Evolutionary conservation across 2,888 invertebrate genomes (phyloP), one percentile per base, ranked within the genome.

Genomic region (Cephus runcator): DNA sequence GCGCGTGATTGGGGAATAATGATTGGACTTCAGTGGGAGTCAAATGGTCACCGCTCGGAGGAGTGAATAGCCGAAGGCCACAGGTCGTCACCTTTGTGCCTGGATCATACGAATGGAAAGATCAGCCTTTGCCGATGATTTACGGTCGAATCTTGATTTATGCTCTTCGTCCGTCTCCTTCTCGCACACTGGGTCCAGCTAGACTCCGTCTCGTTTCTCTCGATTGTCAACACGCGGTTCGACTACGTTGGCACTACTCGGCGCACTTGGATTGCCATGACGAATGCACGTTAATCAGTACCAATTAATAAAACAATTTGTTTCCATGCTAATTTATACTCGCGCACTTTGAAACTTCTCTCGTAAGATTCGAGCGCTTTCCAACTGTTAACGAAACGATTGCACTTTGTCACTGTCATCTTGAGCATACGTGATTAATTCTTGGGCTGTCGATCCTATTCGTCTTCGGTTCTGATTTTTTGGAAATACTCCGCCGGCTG

Each of bases 261-360:
- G 30, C 33, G 30, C 69, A 12, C 31, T 23, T 0, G 30, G n/a
- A 1, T 33, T 1, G 12, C 12, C 71, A 33, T 71, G 71, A 71
- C 31, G 31, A 34, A 71, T 71, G 71, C 4, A 34, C 71, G 71
- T 71, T 34, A 34, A 71, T 71, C 71, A 34, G 71, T 23, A 31
- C 71, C 34, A 71, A 71, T 71, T 71, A 71, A 71, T 71, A 34
- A 31, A 71, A 71, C 71, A 33, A 71, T 71, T 71, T 34, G 12
- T 71, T 71, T 34, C 0, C 12, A 23, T 71, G 71, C 23, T 71
- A 31, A 71, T 56, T 9, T 23, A 9, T 56, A 23, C 2, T 23
- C 56, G 56, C 56, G 56, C 56, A 23, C 9, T 56, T 23, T 6
- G 23, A 23, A 56, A 23, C 23, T 23, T 56, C 6, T 56, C 15